Evolutionary conservation across 2,113 vertebrate species (phyloP).

Genomic region (Dolichotis patagonum): DNA sequence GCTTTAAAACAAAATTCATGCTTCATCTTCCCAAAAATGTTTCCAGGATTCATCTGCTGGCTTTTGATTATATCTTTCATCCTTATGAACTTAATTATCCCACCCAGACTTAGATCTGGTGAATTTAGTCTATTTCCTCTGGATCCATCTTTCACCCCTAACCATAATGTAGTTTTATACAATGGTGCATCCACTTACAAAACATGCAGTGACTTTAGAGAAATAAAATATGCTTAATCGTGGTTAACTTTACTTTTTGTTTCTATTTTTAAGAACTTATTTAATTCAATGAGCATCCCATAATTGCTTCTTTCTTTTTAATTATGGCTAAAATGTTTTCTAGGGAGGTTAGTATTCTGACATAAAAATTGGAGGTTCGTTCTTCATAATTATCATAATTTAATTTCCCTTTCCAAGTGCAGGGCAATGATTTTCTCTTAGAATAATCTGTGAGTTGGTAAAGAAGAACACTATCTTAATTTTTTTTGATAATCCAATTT

Average conservation of each 20-base stretch:
- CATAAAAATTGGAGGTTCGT: conserved; percentile 16
- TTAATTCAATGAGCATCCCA: background rate
- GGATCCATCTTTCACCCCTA: background rate
- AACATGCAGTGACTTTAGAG: background rate
- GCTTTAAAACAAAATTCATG: background rate
- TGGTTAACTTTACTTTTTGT: conserved; percentile 13
- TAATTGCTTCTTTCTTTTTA: background rate
- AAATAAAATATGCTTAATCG: background rate
- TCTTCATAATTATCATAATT: conserved; percentile 46
- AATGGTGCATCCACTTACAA: background rate
- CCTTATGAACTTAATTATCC: background rate
- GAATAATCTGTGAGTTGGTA: conserved; percentile 34
- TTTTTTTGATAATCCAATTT: conserved; percentile 25
- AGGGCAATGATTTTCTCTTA: conserved; percentile 46
- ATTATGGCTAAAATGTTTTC: background rate
- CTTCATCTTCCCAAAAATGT: background rate
- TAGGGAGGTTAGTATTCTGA: conserved; percentile 13
- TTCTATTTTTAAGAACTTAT: conserved; percentile 38
- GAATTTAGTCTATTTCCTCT: background rate
- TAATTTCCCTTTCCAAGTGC: conserved; percentile 30
- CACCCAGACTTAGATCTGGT: background rate
- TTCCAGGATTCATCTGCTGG: background rate
- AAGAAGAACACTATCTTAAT: conserved; percentile 20
- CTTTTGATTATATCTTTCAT: background rate
- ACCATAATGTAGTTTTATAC: background rate